Conservation (phyloP, 2,113 vertebrate species). For the Cinclus cinclus region DNA sequence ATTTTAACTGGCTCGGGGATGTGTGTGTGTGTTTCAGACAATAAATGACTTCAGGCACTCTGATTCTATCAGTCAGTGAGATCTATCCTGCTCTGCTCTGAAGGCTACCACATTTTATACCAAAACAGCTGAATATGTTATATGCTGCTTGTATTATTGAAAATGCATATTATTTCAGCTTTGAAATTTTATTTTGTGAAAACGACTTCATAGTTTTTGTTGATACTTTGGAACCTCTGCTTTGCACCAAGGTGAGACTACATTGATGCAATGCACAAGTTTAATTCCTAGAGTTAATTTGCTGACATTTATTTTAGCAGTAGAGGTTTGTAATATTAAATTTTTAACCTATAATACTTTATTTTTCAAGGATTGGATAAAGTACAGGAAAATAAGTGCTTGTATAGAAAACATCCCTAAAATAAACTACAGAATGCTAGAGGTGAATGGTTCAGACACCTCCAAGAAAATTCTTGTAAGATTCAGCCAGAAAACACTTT, state of each 20-base stretch:
- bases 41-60: slow-evolving; percentile 48
- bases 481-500: neutral
- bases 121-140: neutral
- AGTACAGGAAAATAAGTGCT: neutral
- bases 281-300: neutral
- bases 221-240: neutral
- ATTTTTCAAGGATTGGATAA: neutral
- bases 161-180: neutral
- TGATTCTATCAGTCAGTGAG: slow-evolving; percentile 39
- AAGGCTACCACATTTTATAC: slow-evolving; percentile 4
- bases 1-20: slow-evolving; percentile 19
- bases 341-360: neutral
- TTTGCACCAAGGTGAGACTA: neutral
- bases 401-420: neutral
- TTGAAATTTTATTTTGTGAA: neutral
- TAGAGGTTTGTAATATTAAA: neutral
- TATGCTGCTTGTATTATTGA: neutral
- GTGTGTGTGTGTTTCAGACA: slow-evolving; percentile 21
- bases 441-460: neutral
- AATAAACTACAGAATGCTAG: neutral
- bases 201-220: neutral
- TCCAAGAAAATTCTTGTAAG: neutral
- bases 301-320: neutral
- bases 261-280: accelerated
- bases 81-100: neutral